Conservation (phyloP, 1,140 invertebrate genomes). For the Drosophila ercepeae region DNA sequence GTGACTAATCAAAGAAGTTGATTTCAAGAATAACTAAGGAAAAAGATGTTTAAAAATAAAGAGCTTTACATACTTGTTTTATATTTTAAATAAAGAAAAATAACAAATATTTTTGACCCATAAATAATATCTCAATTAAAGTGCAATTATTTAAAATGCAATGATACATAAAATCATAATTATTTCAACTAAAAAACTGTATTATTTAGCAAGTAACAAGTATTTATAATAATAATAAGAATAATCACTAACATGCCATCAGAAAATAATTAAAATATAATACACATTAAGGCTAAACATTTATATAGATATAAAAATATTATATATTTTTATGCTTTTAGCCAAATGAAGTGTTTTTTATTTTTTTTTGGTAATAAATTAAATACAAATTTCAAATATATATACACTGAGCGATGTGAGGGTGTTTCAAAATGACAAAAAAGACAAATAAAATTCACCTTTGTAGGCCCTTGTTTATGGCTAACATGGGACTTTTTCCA, state of each 20-base stretch:
- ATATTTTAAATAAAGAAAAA: no score
- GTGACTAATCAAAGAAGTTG: neutral
- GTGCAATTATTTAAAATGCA: no score
- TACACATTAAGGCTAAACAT: slow-evolving; percentile 1
- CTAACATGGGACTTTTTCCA: slow-evolving; percentile 90
- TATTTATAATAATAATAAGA: neutral
- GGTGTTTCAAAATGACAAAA: slow-evolving; percentile 61
- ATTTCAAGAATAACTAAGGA: no score
- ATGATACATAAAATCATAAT: no score
- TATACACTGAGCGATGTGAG: slow-evolving; percentile 16
- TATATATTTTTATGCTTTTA: neutral
- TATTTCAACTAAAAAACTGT: no score
- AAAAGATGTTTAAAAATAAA: neutral
- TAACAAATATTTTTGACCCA: no score
- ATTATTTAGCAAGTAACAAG: no score
- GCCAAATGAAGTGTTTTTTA: no score
- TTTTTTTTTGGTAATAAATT: neutral
- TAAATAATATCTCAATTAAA: no score
- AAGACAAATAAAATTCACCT: slow-evolving; percentile 86
- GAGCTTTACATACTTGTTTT: no score
- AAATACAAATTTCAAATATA: neutral
- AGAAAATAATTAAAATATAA: neutral
- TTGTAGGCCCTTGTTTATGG: slow-evolving; percentile 95
- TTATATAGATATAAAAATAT: slow-evolving; percentile 20
- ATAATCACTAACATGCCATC: neutral